A percentile compares a stretch with the other conserved stretches of the same genome.
These are phyloP conservation scores for Capricornis sumatraensis DNA, from an alignment of 2,113 vertebrate species.

Conservation along the genomic window DNA sequence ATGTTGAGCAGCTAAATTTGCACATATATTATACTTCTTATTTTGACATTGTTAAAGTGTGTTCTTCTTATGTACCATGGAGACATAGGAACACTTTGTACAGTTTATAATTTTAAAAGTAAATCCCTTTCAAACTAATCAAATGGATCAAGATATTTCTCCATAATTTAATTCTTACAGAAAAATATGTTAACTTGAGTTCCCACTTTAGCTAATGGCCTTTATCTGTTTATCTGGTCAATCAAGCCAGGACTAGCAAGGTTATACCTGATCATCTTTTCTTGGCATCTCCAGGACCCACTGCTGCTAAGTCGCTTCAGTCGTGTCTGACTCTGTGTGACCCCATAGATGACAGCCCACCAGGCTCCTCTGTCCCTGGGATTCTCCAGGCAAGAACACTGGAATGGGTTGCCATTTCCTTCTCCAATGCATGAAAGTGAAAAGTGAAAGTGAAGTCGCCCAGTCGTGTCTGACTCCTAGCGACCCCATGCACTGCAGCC, in stretches of 20 bases:
- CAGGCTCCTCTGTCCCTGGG: no score
- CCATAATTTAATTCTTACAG: not conserved
- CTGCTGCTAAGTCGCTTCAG: no score
- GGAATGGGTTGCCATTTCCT: no score
- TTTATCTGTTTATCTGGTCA: not conserved
- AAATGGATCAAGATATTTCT: not conserved
- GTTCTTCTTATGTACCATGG: not conserved
- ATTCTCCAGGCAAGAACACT: no score
- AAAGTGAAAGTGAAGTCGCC: no score
- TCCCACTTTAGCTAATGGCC: not conserved
- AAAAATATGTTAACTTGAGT: not conserved
- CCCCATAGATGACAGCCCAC: no score
- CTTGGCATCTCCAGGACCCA: not conserved
- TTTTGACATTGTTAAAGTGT: constrained; percentile 26
- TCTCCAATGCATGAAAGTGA: no score
- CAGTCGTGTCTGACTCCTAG: no score
- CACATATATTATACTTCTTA: not conserved
- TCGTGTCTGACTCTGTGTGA: no score
- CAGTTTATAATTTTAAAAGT: constrained; percentile 18
- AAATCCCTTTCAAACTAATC: constrained; percentile 23
- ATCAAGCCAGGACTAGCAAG: not conserved
- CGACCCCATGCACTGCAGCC: no score
- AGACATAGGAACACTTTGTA: constrained; percentile 34
- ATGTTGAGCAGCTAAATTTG: constrained; percentile 20
- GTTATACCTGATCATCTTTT: not conserved